Evolutionary conservation across 2,797 vertebrate genomes (phyloP).

Genomic region (Choloepus didactylus): DNA sequence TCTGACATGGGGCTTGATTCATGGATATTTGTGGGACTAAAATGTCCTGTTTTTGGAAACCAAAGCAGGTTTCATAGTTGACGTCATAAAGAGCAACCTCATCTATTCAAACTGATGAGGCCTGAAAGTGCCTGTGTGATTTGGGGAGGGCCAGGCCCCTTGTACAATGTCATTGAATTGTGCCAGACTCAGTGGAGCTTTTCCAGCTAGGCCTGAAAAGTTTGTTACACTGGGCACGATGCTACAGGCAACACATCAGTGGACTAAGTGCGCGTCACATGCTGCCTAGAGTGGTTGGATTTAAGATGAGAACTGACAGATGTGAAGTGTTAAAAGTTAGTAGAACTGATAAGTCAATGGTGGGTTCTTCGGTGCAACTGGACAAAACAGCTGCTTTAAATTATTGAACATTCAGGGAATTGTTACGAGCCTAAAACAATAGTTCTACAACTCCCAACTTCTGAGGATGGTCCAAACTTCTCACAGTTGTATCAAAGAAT

Average conservation of each 20-base stretch:
- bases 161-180: accelerated
- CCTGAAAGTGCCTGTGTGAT: too few relatives aligned
- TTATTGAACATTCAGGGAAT: neutral
- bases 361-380: too few relatives aligned
- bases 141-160: neutral
- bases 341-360: too few relatives aligned
- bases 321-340: neutral
- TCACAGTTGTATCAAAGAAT: neutral
- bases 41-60: conserved; percentile 64
- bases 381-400: neutral
- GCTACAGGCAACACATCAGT: neutral
- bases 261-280: accelerated
- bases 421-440: neutral
- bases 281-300: neutral
- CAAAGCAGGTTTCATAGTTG: conserved; percentile 51
- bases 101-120: neutral
- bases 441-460: neutral
- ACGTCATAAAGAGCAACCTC: neutral
- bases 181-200: accelerated
- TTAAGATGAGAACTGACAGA: neutral
- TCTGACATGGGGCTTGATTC: conserved; percentile 63
- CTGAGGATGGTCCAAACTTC: neutral
- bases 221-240: accelerated
- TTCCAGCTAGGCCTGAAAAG: accelerated
- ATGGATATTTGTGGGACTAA: conserved; percentile 62